A percentile compares a stretch with the other conserved stretches of the same genome.
phyloP scores from a whole-genome alignment of 2,113 vertebrate genomes.

The Corydoras sp. region DNA sequence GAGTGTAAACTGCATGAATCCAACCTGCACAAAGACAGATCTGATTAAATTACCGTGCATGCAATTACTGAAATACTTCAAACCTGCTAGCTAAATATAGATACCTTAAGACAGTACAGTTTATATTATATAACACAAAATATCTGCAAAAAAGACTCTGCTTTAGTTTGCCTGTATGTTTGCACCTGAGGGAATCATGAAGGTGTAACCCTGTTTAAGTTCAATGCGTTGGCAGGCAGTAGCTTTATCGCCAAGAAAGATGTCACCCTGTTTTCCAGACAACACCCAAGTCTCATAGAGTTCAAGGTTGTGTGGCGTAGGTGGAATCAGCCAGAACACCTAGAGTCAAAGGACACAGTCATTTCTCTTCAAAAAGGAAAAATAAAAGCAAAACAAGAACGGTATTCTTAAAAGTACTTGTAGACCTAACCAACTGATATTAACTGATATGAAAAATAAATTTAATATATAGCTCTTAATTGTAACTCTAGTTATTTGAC shows the following conservation, averaged over 20 bases:
- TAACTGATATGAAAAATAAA: no score
- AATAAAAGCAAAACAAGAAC: no score
- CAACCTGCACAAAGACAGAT: conserved; percentile 68
- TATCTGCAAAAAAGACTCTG: no score
- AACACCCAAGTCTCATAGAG: conserved; percentile 98
- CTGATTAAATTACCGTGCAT: background rate
- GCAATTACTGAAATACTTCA: no score
- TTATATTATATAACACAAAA: no score
- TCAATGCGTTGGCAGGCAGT: conserved; percentile 89
- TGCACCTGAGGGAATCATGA: conserved; percentile 92
- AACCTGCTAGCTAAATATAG: no score
- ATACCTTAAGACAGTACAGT: no score
- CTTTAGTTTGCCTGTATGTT: conserved; percentile 39
- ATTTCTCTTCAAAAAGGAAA: no score
- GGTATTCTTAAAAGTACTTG: no score
- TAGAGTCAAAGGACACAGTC: conserved; percentile 39
- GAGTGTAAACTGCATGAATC: conserved; percentile 98
- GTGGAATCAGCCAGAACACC: conserved; percentile 98
- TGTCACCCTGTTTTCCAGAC: conserved; percentile 69
- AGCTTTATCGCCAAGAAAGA: conserved; percentile 82
- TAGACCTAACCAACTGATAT: no score
- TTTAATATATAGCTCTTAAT: no score
- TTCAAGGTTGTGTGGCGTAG: conserved; percentile 90
- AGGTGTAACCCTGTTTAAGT: conserved; percentile 93
- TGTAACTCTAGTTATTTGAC: no score